Evolutionary conservation across 2,113 vertebrate species (phyloP).

Genomic region (Damaliscus lunatus): DNA sequence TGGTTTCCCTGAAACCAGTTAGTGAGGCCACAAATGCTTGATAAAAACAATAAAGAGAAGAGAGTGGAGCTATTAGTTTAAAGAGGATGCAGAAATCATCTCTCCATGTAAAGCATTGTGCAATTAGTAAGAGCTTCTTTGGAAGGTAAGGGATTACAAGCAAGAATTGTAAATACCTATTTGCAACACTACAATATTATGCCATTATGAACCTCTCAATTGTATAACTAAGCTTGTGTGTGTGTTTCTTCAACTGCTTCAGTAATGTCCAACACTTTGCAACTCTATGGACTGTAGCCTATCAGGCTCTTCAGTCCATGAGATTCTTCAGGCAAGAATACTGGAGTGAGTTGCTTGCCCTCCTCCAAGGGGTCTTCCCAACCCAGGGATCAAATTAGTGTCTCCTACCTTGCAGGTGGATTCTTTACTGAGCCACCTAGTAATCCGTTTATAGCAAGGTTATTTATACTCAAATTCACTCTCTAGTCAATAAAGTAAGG

Average conservation of each 20-base stretch:
- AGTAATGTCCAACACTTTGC: neutral
- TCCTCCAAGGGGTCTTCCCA: neutral
- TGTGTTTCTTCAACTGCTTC: neutral
- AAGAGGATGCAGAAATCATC: neutral
- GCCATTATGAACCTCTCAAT: neutral
- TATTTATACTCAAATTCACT: neutral
- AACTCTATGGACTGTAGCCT: neutral
- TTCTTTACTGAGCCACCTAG: neutral
- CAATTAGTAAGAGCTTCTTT: slow-evolving; percentile 33
- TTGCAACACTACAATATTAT: neutral
- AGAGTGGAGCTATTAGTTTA: neutral
- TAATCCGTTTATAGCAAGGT: neutral
- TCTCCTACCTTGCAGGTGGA: neutral
- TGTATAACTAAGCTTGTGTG: neutral
- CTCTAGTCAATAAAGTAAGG: neutral
- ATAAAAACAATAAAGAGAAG: slow-evolving; percentile 23
- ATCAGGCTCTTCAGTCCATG: neutral
- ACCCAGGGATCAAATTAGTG: neutral
- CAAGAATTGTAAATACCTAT: neutral
- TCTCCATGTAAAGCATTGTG: slow-evolving; percentile 18
- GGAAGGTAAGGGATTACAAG: neutral
- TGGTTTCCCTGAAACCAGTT: neutral
- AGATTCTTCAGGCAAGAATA: neutral
- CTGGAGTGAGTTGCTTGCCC: neutral
- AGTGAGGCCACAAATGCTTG: neutral